phyloP scores from a whole-genome alignment of 1,140 invertebrate genomes.

The Polypedilum vanderplanki region DNA sequence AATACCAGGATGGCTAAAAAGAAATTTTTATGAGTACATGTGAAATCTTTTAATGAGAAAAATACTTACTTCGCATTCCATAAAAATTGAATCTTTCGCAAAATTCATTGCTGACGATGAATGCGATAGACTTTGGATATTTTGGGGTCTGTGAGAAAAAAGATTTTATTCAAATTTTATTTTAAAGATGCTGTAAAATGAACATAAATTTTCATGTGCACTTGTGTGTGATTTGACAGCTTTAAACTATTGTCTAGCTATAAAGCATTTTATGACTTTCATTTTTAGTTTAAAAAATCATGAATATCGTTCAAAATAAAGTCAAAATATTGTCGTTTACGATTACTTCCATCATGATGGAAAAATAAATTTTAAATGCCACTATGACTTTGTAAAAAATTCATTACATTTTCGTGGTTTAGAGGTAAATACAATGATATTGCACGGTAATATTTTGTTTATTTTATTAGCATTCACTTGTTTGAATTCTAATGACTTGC shows the following conservation, averaged over 20 bases:
- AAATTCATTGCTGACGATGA: conserved; percentile 93
- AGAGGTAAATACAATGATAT: too few species aligned
- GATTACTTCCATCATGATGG: too few species aligned
- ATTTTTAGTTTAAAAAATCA: not conserved
- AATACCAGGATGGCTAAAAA: conserved; percentile 62
- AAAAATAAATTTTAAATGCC: too few species aligned
- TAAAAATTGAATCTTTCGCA: conserved; percentile 95
- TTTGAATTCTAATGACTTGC: too few species aligned
- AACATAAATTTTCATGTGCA: not conserved
- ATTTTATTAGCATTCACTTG: too few species aligned
- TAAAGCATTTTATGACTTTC: not conserved
- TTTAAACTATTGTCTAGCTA: not conserved
- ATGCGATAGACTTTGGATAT: conserved; percentile 86
- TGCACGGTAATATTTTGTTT: too few species aligned
- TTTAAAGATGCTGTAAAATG: not conserved
- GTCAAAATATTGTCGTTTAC: too few species aligned
- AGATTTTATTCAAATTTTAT: conserved; percentile 29
- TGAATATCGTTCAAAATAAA: too few species aligned
- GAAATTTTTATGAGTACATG: not conserved
- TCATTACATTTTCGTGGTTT: too few species aligned
- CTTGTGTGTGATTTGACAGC: not conserved
- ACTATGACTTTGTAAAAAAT: too few species aligned
- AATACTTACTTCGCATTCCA: conserved; percentile 86
- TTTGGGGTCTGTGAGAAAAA: conserved; percentile 58
- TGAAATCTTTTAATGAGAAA: not conserved